Evolutionary conservation across 2,888 invertebrate species (phyloP).

Genomic region (Epirrhoe alternata): DNA sequence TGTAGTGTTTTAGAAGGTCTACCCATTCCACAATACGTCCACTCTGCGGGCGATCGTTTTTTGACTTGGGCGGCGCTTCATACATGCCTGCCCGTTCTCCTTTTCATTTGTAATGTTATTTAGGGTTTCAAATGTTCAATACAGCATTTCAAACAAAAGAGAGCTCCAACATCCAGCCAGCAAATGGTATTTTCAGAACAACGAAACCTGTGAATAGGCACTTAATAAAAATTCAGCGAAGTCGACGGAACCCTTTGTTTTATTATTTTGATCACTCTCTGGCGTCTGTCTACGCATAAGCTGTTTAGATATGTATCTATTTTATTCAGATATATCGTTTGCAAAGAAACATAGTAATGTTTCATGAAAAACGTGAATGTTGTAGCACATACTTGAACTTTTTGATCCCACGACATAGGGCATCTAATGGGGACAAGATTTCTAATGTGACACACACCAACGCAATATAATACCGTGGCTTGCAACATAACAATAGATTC

Average conservation of each 20-base stretch:
- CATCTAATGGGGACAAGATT: no score
- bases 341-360: no score
- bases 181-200: conserved; percentile 1
- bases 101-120: not conserved
- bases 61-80: no score
- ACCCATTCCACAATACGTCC: no score
- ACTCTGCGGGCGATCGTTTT: no score
- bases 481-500: conserved; percentile 8
- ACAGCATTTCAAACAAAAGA: conserved; percentile 1
- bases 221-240: conserved; percentile 66
- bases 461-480: no score
- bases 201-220: conserved; percentile 58
- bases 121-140: not conserved
- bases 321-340: not conserved
- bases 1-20: no score
- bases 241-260: conserved; percentile 34
- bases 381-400: no score
- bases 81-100: no score
- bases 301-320: not conserved
- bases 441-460: no score
- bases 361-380: no score
- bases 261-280: conserved; percentile 51
- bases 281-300: conserved; percentile 30
- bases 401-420: no score
- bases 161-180: not conserved